Conservation (phyloP, 1,140 invertebrate species). For the Leptonema lineaticorne region DNA sequence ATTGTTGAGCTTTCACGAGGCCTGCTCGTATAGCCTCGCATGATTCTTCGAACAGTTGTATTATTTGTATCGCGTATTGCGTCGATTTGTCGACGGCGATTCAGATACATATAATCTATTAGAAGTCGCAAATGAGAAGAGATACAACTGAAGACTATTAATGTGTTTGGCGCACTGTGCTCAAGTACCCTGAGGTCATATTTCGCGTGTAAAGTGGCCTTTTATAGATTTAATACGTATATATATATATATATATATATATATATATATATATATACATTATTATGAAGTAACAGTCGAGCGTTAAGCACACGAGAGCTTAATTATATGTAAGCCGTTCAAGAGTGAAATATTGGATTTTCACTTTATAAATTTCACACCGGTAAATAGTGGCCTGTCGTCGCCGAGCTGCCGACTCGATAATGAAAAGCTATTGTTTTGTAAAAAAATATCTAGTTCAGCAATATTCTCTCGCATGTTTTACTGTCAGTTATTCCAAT, state of each 20-base stretch:
- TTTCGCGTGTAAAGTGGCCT: constrained; percentile 9
- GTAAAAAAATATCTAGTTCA: too few relatives aligned
- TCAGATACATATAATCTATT: background rate
- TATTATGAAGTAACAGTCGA: constrained; percentile 10
- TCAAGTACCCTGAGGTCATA: background rate
- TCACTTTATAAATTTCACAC: background rate
- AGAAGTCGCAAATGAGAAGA: background rate
- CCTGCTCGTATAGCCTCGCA: background rate
- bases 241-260: too few relatives aligned
- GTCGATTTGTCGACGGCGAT: too few relatives aligned
- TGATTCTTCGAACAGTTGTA: too few relatives aligned
- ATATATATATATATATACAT: too few relatives aligned
- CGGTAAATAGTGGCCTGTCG: too few relatives aligned
- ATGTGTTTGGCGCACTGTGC: background rate
- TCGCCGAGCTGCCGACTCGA: too few relatives aligned
- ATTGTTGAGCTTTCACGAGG: background rate
- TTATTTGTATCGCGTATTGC: too few relatives aligned
- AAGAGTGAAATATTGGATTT: background rate
- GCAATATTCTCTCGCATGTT: too few relatives aligned
- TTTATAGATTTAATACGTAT: background rate
- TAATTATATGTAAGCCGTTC: constrained; percentile 3
- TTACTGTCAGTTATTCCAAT: too few relatives aligned
- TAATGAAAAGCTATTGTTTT: too few relatives aligned
- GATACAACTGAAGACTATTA: too few relatives aligned
- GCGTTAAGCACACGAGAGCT: constrained; percentile 11